Conservation (phyloP, 1,140 invertebrate genomes). For the Cydia strobilella region DNA sequence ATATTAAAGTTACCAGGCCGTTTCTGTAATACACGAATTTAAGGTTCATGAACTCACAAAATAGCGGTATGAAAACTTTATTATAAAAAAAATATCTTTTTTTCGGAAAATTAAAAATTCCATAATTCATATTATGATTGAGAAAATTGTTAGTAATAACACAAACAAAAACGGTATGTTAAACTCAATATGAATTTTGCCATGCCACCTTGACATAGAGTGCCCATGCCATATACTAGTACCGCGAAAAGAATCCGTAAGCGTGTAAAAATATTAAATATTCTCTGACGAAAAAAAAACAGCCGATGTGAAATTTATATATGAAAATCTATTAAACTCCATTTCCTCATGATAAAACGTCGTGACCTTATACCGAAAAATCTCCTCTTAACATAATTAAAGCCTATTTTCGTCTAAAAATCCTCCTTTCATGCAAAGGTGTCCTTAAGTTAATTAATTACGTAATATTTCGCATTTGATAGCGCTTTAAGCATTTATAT, state of each 20-base stretch:
- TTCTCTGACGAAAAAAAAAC: too few relatives aligned
- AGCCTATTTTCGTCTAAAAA: neutral
- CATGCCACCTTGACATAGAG: too few relatives aligned
- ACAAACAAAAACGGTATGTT: neutral
- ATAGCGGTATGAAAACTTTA: neutral
- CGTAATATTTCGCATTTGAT: slow-evolving; percentile 20
- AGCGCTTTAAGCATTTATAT: slow-evolving; percentile 27
- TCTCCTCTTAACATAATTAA: neutral
- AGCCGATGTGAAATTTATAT: too few relatives aligned
- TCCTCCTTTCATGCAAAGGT: slow-evolving; percentile 6
- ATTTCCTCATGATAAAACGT: too few relatives aligned
- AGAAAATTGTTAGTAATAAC: neutral
- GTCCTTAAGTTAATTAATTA: slow-evolving; percentile 21
- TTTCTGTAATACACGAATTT: neutral
- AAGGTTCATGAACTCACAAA: neutral
- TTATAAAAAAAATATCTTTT: too few relatives aligned
- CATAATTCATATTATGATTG: slow-evolving; percentile 13
- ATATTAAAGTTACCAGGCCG: slow-evolving; percentile 8
- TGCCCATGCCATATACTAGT: too few relatives aligned
- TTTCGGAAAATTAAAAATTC: too few relatives aligned
- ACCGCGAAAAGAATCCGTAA: too few relatives aligned
- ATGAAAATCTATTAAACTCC: too few relatives aligned
- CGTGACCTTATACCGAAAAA: neutral
- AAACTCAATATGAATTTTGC: too few relatives aligned
- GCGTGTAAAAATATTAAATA: too few relatives aligned